phyloP scores from a whole-genome alignment of 2,888 invertebrate species.

The Cerceris rybyensis region DNA sequence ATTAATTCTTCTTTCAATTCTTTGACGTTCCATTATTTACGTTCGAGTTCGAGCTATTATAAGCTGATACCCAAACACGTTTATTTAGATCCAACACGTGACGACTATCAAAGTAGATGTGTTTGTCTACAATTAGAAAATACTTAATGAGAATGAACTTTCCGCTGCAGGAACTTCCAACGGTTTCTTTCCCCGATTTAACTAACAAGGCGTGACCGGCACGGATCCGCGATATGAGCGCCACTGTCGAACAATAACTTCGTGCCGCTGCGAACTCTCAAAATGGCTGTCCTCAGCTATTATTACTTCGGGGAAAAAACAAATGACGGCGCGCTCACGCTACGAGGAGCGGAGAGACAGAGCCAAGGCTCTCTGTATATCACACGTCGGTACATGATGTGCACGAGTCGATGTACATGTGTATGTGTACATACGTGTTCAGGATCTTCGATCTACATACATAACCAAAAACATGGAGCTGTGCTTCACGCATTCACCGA shows the following conservation, averaged over 20 bases:
- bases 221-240: constrained; percentile 68
- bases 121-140: too few species aligned
- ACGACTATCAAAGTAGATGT: too few species aligned
- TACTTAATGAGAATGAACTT: too few species aligned
- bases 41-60: too few species aligned
- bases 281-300: constrained; percentile 82
- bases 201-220: constrained; percentile 16
- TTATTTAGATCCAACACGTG: too few species aligned
- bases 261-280: constrained; percentile 80
- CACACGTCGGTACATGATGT: constrained; percentile 35
- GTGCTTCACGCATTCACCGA: constrained; percentile 51
- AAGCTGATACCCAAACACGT: too few species aligned
- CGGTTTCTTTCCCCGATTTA: constrained; percentile 3
- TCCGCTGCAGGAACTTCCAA: neutral
- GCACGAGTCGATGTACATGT: constrained; percentile 29
- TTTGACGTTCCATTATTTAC: too few species aligned
- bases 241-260: constrained; percentile 81
- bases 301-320: constrained; percentile 79
- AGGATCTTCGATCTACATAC: constrained; percentile 58
- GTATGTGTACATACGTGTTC: constrained; percentile 38
- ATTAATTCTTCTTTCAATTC: too few species aligned
- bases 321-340: constrained; percentile 75
- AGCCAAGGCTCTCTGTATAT: constrained; percentile 68
- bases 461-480: constrained; percentile 59
- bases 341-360: constrained; percentile 64